phyloP scores from a whole-genome alignment of 2,797 vertebrate species.

The Dermochelys coriacea region DNA sequence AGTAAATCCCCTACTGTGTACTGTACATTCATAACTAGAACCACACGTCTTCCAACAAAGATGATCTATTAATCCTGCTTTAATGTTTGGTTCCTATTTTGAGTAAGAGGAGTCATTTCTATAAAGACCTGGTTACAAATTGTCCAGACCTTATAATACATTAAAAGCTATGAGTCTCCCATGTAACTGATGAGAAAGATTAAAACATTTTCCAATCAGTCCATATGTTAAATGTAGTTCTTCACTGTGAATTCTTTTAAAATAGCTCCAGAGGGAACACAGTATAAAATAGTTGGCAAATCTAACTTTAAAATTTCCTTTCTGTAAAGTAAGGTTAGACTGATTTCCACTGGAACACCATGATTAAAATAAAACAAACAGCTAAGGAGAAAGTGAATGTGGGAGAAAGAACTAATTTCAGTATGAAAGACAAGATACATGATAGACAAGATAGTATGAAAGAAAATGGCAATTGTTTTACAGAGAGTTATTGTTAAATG shows the following conservation, averaged over 20 bases:
- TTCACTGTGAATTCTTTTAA: neutral
- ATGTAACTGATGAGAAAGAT: neutral
- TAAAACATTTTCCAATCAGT: neutral
- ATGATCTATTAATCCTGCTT: slow-evolving; percentile 37
- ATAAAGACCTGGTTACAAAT: slow-evolving; percentile 10
- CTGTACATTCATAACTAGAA: slow-evolving; percentile 41
- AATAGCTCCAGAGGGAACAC: neutral
- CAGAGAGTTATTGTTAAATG: neutral
- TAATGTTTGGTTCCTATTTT: slow-evolving; percentile 31
- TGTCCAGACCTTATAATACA: neutral
- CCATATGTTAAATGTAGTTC: neutral
- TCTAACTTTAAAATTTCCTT: neutral
- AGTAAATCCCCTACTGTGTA: slow-evolving; percentile 16
- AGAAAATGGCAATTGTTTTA: neutral
- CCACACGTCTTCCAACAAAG: slow-evolving; percentile 54
- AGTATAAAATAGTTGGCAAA: neutral
- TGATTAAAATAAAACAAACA: neutral
- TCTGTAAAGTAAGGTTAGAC: neutral
- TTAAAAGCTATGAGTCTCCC: neutral
- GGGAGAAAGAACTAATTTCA: neutral
- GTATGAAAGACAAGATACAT: neutral
- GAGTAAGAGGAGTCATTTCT: slow-evolving; percentile 1
- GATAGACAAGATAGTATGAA: neutral
- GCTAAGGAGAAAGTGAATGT: neutral
- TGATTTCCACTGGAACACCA: slow-evolving; percentile 3